phyloP scores from a whole-genome alignment of 2,888 invertebrate genomes.

The Cheiracanthium punctorium region DNA sequence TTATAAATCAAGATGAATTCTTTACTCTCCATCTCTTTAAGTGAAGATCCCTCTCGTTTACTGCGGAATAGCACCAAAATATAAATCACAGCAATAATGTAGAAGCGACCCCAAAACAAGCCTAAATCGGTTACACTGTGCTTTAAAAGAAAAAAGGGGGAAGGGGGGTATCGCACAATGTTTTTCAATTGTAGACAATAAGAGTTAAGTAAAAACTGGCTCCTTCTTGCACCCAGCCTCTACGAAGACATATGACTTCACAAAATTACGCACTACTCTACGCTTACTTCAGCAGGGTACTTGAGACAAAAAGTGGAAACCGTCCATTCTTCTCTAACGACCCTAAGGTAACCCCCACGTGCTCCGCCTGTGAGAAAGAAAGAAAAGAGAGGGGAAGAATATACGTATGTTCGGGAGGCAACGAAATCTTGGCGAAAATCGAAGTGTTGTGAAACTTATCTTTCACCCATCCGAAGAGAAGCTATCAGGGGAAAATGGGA shows the following conservation, averaged over 20 bases:
- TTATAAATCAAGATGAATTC: too few species aligned
- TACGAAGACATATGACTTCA: background rate
- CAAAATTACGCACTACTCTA: background rate
- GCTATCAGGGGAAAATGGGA: slow-evolving; percentile 22
- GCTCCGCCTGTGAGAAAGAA: background rate
- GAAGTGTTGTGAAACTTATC: slow-evolving; percentile 61
- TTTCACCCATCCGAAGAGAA: slow-evolving; percentile 8
- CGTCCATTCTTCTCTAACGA: background rate
- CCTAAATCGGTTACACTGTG: too few species aligned
- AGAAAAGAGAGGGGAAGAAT: background rate
- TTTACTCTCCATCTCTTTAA: too few species aligned
- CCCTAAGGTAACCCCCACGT: background rate
- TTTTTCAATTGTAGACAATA: background rate
- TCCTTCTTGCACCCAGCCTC: background rate
- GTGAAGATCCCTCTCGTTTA: too few species aligned
- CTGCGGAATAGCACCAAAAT: too few species aligned
- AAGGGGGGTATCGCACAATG: background rate
- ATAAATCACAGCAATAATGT: too few species aligned
- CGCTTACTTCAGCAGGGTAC: background rate
- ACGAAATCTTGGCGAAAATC: slow-evolving; percentile 31
- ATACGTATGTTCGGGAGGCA: too few species aligned
- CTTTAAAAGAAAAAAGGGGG: too few species aligned
- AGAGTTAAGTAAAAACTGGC: background rate
- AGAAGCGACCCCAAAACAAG: too few species aligned
- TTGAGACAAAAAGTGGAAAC: background rate